Evolutionary conservation across 2,888 invertebrate genomes (phyloP).

Genomic region (Mechanitis mazaeus): DNA sequence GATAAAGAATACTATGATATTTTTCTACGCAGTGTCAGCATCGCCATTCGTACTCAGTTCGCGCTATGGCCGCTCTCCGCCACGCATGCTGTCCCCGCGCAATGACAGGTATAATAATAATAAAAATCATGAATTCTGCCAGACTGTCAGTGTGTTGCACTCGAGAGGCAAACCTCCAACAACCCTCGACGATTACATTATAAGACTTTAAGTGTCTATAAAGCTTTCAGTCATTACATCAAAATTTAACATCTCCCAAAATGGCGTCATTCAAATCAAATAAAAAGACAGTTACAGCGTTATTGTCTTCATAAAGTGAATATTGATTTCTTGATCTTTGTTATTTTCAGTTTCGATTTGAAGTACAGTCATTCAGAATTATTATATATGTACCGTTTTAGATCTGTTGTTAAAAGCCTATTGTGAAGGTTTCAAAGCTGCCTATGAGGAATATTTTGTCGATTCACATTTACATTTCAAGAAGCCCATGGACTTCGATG

Average conservation of each 20-base stretch:
- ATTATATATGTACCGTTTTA: too few relatives aligned
- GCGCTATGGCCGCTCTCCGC: slow-evolving; percentile 60
- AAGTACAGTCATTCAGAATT: too few relatives aligned
- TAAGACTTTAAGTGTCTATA: slow-evolving; percentile 9
- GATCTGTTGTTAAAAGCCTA: too few relatives aligned
- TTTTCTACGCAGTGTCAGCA: slow-evolving; percentile 46
- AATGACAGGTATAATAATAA: slow-evolving; percentile 49
- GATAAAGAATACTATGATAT: too few relatives aligned
- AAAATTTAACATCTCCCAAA: slow-evolving; percentile 15
- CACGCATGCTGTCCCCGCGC: slow-evolving; percentile 47
- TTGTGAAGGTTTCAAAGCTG: too few relatives aligned
- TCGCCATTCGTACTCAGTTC: slow-evolving; percentile 61
- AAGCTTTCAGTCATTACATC: slow-evolving; percentile 9
- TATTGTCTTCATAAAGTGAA: not conserved
- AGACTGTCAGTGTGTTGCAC: not conserved
- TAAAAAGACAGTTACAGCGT: not conserved
- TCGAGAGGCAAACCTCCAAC: not conserved
- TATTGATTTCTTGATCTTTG: too few relatives aligned
- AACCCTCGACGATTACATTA: not conserved
- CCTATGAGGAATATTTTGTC: too few relatives aligned
- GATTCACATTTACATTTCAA: too few relatives aligned
- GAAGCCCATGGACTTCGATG: too few relatives aligned
- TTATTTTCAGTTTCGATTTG: not conserved
- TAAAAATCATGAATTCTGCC: not conserved
- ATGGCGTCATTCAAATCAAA: slow-evolving; percentile 4